phyloP scores from a whole-genome alignment of 2,113 vertebrate species.

The Varanus salvator region DNA sequence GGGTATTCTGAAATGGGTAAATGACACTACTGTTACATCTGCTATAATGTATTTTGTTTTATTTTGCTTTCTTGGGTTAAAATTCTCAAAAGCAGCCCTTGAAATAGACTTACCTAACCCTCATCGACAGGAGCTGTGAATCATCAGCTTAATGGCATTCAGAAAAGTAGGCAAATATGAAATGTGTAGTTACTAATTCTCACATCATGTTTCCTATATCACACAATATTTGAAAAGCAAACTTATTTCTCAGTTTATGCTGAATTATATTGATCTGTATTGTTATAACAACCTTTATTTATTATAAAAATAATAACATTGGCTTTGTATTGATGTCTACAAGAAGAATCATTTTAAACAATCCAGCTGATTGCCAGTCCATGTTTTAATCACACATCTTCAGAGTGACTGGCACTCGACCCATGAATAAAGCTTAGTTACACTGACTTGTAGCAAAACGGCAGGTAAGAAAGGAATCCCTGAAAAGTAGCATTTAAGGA shows the following conservation, averaged over 20 bases:
- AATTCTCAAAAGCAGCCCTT: not conserved
- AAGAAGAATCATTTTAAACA: slow-evolving; percentile 28
- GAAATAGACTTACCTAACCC: not conserved
- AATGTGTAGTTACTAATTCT: not conserved
- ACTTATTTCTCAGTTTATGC: slow-evolving; percentile 26
- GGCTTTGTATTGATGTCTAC: slow-evolving; percentile 32
- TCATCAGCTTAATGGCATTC: not conserved
- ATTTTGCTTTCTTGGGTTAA: not conserved
- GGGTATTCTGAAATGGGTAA: not conserved
- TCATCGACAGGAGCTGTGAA: not conserved
- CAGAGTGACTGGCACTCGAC: too few species aligned
- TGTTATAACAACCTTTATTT: slow-evolving; percentile 56
- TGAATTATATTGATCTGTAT: slow-evolving; percentile 51
- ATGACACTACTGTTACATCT: not conserved
- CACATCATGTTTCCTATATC: not conserved
- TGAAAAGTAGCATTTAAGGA: too few species aligned
- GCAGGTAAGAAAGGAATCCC: too few species aligned
- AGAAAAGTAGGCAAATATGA: not conserved
- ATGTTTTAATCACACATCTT: not conserved
- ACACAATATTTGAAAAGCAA: slow-evolving; percentile 17
- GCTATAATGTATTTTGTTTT: not conserved
- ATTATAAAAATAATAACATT: slow-evolving; percentile 47
- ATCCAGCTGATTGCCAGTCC: not conserved
- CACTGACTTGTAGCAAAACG: too few species aligned
- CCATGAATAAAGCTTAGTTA: too few species aligned